Evolutionary conservation across 2,888 invertebrate species (phyloP), one percentile per base, ranked within the genome.

Genomic region (Galeruca laticollis): DNA sequence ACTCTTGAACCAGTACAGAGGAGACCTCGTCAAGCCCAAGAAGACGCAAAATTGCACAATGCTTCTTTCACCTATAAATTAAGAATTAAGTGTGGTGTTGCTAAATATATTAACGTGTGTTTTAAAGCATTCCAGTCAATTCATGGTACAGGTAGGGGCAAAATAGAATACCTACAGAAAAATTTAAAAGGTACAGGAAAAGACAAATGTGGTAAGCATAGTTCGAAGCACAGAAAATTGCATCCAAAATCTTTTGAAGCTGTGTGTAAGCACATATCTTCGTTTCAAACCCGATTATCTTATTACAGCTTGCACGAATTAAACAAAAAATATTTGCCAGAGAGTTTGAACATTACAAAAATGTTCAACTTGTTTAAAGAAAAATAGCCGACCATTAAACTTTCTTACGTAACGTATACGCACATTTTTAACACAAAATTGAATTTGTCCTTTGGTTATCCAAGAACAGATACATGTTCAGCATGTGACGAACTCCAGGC

Each of bases 111-210:
- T 9, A 51, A 54, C 8, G 64, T 67, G 31, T 67, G 67, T 67
- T 67, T 65, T 59, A 68, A 68, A 68, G 68, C 68, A 33, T 60
- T 60, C 52, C 68, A 60, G 52, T 68, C 68, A 60, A 60, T 68
- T 61, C 61, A 68, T 52, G 68, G 68, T 51, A 51, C 60, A 60
- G 26, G 43, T 60, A 67, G 49, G 13, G 52, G 68, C 31, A 68
- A 60, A 68, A 21, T 61, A 33, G 68, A 68, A 49, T 51, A 60
- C 37, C 37, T 52, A 60, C 60, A 68, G 33, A 68, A 60, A 68
- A 60, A 60, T 60, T 49, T 51, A 51, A 68, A 68, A 68, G 68
- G 60, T 60, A 61, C 68, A 20, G 68, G 60, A 35, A 61, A 68
- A 61, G 68, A 61, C 67, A 68, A 51, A 26, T 60, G 60, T 52